These are phyloP conservation scores for Ophiodon elongatus DNA, from an alignment of 2,113 vertebrate genomes.

Conservation along the genomic window DNA sequence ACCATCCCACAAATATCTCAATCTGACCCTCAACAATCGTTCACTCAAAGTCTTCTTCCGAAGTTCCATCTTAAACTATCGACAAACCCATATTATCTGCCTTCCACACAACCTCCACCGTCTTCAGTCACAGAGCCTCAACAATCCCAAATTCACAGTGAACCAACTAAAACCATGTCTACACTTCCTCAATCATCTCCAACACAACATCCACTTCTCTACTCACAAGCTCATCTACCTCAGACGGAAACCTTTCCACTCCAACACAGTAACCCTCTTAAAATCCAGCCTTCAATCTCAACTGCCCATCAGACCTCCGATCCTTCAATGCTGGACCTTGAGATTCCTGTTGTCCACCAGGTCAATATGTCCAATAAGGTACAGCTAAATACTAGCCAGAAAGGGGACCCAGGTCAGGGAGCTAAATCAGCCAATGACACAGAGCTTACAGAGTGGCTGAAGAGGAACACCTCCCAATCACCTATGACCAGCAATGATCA, in stretches of 20 bases:
- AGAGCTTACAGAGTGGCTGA: conserved; percentile 66
- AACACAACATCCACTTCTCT: conserved; percentile 7
- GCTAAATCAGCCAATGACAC: conserved; percentile 59
- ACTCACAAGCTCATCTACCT: conserved; percentile 23
- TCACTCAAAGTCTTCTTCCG: conserved; percentile 31
- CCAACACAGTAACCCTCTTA: conserved; percentile 4
- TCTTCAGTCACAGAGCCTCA: conserved; percentile 15
- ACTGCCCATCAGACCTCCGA: conserved; percentile 1
- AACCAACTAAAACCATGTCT: not conserved
- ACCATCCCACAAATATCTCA: conserved; percentile 9
- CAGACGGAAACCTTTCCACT: conserved; percentile 20
- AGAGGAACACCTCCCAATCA: conserved; percentile 83
- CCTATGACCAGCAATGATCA: conserved; percentile 81
- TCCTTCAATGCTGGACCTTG: conserved; percentile 1
- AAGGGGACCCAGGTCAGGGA: conserved; percentile 29
- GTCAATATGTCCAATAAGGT: conserved; percentile 39
- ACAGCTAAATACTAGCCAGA: conserved; percentile 56
- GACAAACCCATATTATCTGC: conserved; percentile 14
- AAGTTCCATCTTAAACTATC: conserved; percentile 47
- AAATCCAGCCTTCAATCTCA: conserved; percentile 24
- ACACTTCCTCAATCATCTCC: conserved; percentile 17
- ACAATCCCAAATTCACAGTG: not conserved
- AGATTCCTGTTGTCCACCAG: conserved; percentile 21
- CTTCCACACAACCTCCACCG: conserved; percentile 3
- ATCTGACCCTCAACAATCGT: conserved; percentile 3